Base-by-base conservation (phyloP, 2,888 invertebrate genomes). In the Coenonympha arcania region DNA sequence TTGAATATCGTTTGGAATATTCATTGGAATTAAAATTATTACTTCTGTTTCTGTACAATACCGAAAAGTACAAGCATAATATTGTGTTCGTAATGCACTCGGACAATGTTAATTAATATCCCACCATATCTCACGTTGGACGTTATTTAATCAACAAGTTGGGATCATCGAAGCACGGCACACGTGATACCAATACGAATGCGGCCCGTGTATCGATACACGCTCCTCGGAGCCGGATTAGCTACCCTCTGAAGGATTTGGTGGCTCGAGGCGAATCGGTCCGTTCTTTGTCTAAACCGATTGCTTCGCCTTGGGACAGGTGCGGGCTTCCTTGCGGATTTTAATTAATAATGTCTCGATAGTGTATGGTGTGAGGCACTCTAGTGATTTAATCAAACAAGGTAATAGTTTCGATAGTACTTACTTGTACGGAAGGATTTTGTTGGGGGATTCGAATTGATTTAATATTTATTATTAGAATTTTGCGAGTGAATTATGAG, bases 261-360 rank as follows among this genome's bases (percentile, higher is more conserved):
- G 62, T 62, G 62, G 75, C 80, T 76, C 69, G 66, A 65, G 70
- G 81, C 78, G 73, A 73, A 73, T 70, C 68, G 66, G 70, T 61
- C 72, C 65, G 62, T 67, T 70, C 74, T 75, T 73, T 72, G 76
- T 73, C 70, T 72, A 69, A 71, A 66, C 71, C 69, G 71, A 74
- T 73, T 67, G 71, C 68, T 60, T 60, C 68, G 68, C 74, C 73
- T 71, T 68, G 80, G 82, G 83, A 79, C 79, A 82, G 80, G 81
- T 81, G 78, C 63, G 71, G 76, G 76, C 72, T 76, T 77, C 76
- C 74, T 75, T 70, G 63, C 60, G 70, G 77, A 73, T 79, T 82
- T 84, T 84, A 84, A 85, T 85, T 84, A 85, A 79, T 82, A 78
- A 84, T 81, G 76, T 73, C 75, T 73, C 78, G 74, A 81, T 84